phyloP scores from a whole-genome alignment of 2,113 vertebrate species.

The Dipodomys ordii region DNA sequence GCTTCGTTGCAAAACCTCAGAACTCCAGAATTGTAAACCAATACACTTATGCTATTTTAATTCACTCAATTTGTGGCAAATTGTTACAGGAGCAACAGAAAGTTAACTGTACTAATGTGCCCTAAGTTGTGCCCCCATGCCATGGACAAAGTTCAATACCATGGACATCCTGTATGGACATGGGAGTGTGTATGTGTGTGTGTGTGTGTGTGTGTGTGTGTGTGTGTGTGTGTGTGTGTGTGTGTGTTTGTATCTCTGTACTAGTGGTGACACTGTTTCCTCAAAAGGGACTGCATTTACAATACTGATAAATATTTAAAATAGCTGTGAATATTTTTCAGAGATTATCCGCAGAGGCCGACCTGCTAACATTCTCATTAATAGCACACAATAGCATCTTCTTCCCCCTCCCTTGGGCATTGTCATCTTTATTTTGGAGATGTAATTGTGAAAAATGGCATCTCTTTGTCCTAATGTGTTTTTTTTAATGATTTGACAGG shows the following conservation, averaged over 20 bases:
- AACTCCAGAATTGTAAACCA: not conserved
- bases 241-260: too few species aligned
- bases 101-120: not conserved
- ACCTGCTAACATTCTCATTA: too few species aligned
- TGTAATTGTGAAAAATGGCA: constrained; percentile 13
- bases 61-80: not conserved
- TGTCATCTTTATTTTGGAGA: constrained; percentile 25
- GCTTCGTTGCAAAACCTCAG: not conserved
- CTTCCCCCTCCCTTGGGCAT: rapidly evolving
- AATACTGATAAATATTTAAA: not conserved
- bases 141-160: not conserved
- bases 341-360: not conserved
- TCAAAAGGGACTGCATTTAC: not conserved
- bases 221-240: too few species aligned
- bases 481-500: not conserved
- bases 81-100: not conserved
- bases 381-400: rapidly evolving
- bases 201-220: too few species aligned
- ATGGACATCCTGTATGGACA: not conserved
- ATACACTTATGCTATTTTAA: not conserved
- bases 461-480: not conserved
- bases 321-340: not conserved
- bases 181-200: rapidly evolving
- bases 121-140: not conserved
- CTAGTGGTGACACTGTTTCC: not conserved